phyloP scores from a whole-genome alignment of 2,888 invertebrate genomes.

The Nomada fucata region DNA sequence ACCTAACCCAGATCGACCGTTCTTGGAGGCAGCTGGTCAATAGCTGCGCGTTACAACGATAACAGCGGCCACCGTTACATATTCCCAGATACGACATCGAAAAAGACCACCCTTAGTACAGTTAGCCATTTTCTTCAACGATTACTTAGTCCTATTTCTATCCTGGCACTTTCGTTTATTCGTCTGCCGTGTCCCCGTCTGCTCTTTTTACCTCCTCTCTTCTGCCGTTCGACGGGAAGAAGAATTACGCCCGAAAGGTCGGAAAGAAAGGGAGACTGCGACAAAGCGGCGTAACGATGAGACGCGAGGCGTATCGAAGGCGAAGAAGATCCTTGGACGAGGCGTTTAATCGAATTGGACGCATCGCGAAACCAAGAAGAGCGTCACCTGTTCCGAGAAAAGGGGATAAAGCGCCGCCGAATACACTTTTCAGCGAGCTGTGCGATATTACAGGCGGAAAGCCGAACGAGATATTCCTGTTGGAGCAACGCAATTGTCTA shows the following conservation, averaged over 20 bases:
- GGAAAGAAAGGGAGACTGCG: slow-evolving; percentile 33
- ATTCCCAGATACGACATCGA: neutral
- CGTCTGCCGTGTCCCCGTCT: too few species aligned
- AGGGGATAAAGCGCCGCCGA: neutral
- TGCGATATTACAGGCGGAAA: too few species aligned
- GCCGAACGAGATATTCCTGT: too few species aligned
- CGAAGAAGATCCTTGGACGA: neutral
- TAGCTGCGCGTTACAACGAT: neutral
- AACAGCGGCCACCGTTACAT: neutral
- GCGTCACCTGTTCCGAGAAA: neutral
- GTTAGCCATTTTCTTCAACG: neutral
- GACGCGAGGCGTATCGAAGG: slow-evolving; percentile 6
- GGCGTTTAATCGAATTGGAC: neutral
- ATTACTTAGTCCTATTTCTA: neutral
- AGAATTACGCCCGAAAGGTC: slow-evolving; percentile 7
- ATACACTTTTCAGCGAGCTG: too few species aligned
- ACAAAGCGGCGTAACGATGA: slow-evolving; percentile 36
- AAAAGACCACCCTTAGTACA: neutral
- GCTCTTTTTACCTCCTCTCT: neutral
- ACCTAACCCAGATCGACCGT: slow-evolving; percentile 50
- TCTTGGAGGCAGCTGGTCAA: slow-evolving; percentile 37
- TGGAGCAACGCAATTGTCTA: neutral
- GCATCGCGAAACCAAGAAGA: neutral
- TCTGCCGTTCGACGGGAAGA: neutral
- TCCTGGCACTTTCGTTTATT: neutral